Base-by-base conservation (phyloP, 2,797 vertebrate genomes). In the Darevskia mixta region DNA sequence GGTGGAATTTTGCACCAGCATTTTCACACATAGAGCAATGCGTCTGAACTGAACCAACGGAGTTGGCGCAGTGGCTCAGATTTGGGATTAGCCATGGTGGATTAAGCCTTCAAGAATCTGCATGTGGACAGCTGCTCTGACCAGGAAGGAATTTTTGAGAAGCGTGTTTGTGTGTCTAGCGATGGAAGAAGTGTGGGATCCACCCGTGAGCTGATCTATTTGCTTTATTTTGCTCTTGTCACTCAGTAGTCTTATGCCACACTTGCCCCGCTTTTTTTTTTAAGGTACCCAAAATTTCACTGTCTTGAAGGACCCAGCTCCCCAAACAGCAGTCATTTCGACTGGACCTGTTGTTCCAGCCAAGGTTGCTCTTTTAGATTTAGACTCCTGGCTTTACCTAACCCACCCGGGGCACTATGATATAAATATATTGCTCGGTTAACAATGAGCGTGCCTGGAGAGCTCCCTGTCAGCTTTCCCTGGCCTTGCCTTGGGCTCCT, bases 401-500 rank as follows among this genome's bases (percentile, higher is more conserved):
- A 72, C 27, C 82, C 55, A 79, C 66, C 49, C 45, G 27, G 38
- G 66, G 66, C 35, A 58, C 20, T 45, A 79, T 38, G 49, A 10
- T 79, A 88, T 71, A 79, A 58, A 64, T 61, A 41, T 20, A 69
- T 83, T 2, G 1, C 0, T 2, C 18, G n/a, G 18, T 58, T 45
- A 8, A 29, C 25, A 80, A 79, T n/a, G 61, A 88, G 79, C 45
- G 13, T 32, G 89, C 8, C 23, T 85, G 29, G 41, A 76, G 8
- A 79, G 66, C 35, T 66, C 82, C 91, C 7, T 77, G 29, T 82
- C 58, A 86, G 1, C 0, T 7, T 84, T 87, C 78, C 86, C 20
- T 90, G 38, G 15, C 8, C 15, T 86, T 45, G 79, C 45, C 73
- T 23, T 66, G 38, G 35, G 82, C 78, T 90, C 90, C 27, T 6